These are phyloP conservation scores for Ostrea denselamellosa DNA, from an alignment of 1,140 invertebrate species.

Conservation along the genomic window DNA sequence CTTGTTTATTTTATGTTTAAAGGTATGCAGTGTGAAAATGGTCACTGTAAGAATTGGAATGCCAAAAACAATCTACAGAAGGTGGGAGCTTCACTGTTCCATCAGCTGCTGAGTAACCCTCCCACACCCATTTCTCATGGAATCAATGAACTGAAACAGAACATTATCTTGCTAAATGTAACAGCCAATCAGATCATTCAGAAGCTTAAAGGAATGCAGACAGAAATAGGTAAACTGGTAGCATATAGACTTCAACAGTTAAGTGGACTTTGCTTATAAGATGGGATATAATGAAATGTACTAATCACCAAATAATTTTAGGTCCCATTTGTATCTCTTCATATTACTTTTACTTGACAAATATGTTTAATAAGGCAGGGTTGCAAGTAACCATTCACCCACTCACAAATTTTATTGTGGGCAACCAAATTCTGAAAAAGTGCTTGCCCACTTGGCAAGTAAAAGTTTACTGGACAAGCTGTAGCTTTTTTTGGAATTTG, in stretches of 20 bases:
- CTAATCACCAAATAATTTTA: no score
- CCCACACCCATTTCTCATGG: conserved; percentile 40
- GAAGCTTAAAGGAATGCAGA: conserved; percentile 47
- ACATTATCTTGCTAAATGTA: conserved; percentile 48
- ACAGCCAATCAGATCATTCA: conserved; percentile 51
- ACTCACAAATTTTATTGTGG: no score
- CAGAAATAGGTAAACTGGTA: conserved; percentile 46
- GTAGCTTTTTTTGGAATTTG: no score
- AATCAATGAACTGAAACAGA: conserved; percentile 51
- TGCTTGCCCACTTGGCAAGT: no score
- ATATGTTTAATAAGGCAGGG: no score
- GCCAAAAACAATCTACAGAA: conserved; percentile 55
- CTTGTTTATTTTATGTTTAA: neutral
- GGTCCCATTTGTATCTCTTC: no score
- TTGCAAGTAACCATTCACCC: no score
- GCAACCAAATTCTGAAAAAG: no score
- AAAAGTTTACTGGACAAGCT: no score
- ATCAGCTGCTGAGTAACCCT: conserved; percentile 53
- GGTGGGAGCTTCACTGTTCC: conserved; percentile 51
- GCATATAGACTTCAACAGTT: neutral
- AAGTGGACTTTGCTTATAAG: no score
- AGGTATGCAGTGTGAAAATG: conserved; percentile 57
- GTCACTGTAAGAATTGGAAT: conserved; percentile 58
- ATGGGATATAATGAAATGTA: no score
- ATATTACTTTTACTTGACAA: no score